Percentiles rank a stretch among this genome's conserved stretches.
Conservation (phyloP, 2,888 invertebrate species). For the Agapetus fuscipes region DNA sequence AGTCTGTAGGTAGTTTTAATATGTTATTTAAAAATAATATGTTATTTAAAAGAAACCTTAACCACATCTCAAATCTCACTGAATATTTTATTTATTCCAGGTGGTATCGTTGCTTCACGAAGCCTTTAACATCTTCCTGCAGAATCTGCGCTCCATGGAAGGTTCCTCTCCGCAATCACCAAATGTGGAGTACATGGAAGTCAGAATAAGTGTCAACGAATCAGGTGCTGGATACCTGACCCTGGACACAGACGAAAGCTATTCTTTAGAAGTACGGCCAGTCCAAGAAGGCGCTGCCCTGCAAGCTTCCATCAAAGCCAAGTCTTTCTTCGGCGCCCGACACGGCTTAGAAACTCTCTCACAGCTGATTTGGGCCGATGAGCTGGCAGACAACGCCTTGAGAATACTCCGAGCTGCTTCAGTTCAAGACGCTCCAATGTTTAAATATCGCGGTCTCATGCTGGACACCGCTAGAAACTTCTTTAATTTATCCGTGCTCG, state of each 20-base stretch:
- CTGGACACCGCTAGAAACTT: slow-evolving; percentile 89
- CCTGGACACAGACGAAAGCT: slow-evolving; percentile 65
- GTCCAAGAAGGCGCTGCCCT: slow-evolving; percentile 39
- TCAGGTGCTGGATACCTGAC: slow-evolving; percentile 48
- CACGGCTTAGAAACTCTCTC: slow-evolving; percentile 69
- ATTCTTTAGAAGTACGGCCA: slow-evolving; percentile 51
- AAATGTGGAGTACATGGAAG: slow-evolving; percentile 33
- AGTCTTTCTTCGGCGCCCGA: slow-evolving; percentile 66
- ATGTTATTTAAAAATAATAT: no score
- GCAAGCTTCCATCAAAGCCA: slow-evolving; percentile 53
- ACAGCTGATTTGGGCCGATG: slow-evolving; percentile 75
- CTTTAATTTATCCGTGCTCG: slow-evolving; percentile 61
- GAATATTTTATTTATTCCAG: no score
- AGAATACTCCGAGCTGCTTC: slow-evolving; percentile 55
- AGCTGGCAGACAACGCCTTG: slow-evolving; percentile 50
- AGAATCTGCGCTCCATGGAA: slow-evolving; percentile 41
- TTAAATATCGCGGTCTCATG: slow-evolving; percentile 73
- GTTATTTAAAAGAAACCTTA: no score
- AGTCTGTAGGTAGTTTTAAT: no score
- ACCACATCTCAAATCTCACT: no score
- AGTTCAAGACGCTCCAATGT: slow-evolving; percentile 68
- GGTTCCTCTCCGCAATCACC: slow-evolving; percentile 32
- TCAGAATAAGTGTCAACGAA: slow-evolving; percentile 46
- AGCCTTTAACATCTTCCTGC: slow-evolving; percentile 43
- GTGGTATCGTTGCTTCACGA: no score